Conservation (phyloP, 2,113 vertebrate genomes). For the Stegostoma tigrinum region DNA sequence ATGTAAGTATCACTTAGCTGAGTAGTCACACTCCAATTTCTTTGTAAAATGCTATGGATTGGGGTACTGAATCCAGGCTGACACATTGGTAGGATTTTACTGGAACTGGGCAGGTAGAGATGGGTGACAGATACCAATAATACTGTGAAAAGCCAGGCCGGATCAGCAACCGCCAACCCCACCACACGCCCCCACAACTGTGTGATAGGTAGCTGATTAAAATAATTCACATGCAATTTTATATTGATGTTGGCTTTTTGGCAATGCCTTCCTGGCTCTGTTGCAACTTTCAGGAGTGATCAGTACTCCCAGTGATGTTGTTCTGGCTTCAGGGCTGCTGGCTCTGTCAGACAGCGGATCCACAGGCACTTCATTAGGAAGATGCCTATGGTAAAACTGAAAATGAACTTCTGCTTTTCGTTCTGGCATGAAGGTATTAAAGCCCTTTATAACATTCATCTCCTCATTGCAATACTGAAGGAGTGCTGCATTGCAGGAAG, state of each 20-base stretch:
- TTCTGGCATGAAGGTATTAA: neutral
- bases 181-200: too few species aligned
- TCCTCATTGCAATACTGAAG: neutral
- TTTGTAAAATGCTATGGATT: neutral
- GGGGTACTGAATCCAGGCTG: neutral
- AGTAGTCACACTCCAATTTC: neutral
- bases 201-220: neutral
- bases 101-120: neutral
- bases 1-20: neutral
- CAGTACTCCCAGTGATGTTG: too few species aligned
- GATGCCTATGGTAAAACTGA: neutral
- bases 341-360: neutral
- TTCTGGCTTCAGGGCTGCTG: too few species aligned
- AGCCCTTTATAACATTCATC: neutral
- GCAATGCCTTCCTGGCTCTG: too few species aligned
- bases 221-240: neutral
- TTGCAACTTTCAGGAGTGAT: neutral
- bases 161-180: neutral
- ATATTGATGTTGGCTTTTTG: neutral
- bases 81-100: neutral
- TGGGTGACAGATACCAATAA: too few species aligned
- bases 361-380: neutral
- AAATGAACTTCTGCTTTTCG: neutral
- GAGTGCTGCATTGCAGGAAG: neutral
- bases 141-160: too few species aligned